phyloP scores from a whole-genome alignment of 2,888 invertebrate species.

The Hoplodrina blanda region DNA sequence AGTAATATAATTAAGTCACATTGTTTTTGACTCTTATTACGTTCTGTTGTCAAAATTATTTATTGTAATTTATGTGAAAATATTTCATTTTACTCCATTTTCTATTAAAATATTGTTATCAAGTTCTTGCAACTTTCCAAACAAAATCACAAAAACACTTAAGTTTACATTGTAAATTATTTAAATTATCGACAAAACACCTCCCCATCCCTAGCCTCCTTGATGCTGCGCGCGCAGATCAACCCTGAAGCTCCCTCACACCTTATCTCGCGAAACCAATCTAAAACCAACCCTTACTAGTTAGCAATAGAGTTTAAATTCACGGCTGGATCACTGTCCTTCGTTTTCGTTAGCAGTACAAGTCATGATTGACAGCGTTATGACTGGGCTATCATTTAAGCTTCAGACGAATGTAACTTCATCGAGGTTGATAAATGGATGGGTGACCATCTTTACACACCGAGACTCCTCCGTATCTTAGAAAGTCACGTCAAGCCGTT shows the following conservation, averaged over 20 bases:
- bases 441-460: too few relatives aligned
- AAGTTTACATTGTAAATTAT: background rate
- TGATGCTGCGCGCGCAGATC: constrained; percentile 84
- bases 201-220: constrained; percentile 71
- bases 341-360: constrained; percentile 67
- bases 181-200: constrained; percentile 52
- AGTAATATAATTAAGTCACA: background rate
- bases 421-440: constrained; percentile 7
- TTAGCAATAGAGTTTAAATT: constrained; percentile 60
- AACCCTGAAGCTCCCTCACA: constrained; percentile 74
- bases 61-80: too few relatives aligned
- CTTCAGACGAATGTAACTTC: constrained; percentile 23
- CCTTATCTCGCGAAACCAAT: constrained; percentile 74
- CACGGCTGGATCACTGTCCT: constrained; percentile 39
- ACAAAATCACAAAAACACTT: background rate
- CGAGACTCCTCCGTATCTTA: too few relatives aligned
- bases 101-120: background rate
- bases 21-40: background rate
- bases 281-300: constrained; percentile 65
- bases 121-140: background rate
- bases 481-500: too few relatives aligned
- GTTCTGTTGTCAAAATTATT: background rate
- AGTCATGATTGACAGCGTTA: constrained; percentile 71
- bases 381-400: constrained; percentile 46
- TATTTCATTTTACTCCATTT: background rate